These are phyloP conservation scores for Nettapus auritus DNA, from an alignment of 2,113 vertebrate genomes.

Conservation along the genomic window DNA sequence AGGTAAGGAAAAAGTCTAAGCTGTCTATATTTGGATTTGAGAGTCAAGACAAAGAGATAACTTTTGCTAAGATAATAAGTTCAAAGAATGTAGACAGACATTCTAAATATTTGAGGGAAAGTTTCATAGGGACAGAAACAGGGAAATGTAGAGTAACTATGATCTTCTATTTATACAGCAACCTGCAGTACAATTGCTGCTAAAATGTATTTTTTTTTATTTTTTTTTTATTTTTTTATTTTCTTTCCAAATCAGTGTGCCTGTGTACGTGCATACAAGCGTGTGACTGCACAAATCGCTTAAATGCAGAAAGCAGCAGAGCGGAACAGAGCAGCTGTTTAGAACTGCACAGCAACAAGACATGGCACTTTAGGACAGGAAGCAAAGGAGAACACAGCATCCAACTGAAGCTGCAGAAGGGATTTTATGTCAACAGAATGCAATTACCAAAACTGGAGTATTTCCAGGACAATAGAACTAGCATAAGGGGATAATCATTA, in stretches of 20 bases:
- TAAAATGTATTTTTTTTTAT: neutral
- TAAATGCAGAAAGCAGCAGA: slow-evolving; percentile 33
- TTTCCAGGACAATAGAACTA: slow-evolving; percentile 56
- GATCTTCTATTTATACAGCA: neutral
- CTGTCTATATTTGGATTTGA: neutral
- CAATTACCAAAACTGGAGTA: slow-evolving; percentile 54
- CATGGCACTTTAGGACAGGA: slow-evolving; percentile 46
- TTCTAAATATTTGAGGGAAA: neutral
- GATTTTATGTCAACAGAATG: slow-evolving; percentile 62
- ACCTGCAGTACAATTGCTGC: neutral
- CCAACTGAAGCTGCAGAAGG: slow-evolving; percentile 42
- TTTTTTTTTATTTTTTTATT: slow-evolving; percentile 17
- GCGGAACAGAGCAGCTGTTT: slow-evolving; percentile 51
- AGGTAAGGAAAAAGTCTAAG: neutral
- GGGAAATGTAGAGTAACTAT: neutral
- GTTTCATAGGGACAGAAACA: neutral
- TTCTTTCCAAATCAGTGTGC: slow-evolving; percentile 2
- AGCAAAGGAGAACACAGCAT: slow-evolving; percentile 27
- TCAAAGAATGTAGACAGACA: neutral
- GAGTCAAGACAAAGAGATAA: neutral
- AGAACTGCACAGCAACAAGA: slow-evolving; percentile 3
- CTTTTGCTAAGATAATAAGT: neutral
- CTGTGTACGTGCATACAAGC: neutral
- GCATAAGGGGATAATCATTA: slow-evolving; percentile 51
- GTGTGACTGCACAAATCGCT: slow-evolving; percentile 8